Base-by-base conservation (phyloP, 2,888 invertebrate species). In the Sminthurinus aureus region DNA sequence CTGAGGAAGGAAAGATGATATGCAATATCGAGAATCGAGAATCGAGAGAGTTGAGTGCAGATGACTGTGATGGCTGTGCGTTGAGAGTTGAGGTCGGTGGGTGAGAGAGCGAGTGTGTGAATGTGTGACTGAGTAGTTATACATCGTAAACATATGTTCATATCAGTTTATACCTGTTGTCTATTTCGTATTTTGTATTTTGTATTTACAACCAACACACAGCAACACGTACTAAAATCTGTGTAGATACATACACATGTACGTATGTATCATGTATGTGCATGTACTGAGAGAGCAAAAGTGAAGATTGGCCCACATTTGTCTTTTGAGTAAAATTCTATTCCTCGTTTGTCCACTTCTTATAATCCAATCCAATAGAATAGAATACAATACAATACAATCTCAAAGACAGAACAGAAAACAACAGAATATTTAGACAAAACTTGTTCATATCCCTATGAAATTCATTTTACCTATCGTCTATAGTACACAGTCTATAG, bases 271-370 rank as follows among this genome's bases (percentile, higher is more conserved):
- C 20, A 9, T 9, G 18, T 9, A 69, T 71, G 24, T 71, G n/a
- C 15, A 58, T 58, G 58, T 58, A 58, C 11, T 3, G n/a, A 64
- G 18, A 64, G 64, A 4, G 64, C 3, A 64, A 15, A 64, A 15
- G n/a, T n/a, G n/a, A 15, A 69, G 20, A 24, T 58, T 76, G 75
- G 76, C 75, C 75, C 67, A 76, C 24, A 82, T 76, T 82, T 20
- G 58, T 58, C 20, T 9, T 64, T 75, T 82, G 67, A 22, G 75
- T 80, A 84, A 86, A 86, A 71, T 24, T 77, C 83, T 84, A 71
- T 24, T 80, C 84, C 86, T 86, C 79, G 86, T 83, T 84, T 84
- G 84, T 81, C 86, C 81, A 86, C 85, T 84, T 86, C 84, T 69
- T 11, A n/a, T 20, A 24, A 22, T 38, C 38, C 38, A 38, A 38